A percentile compares a stretch with the other conserved stretches of the same genome.
phyloP scores from a whole-genome alignment of 2,113 vertebrate genomes.

The Scortum barcoo region DNA sequence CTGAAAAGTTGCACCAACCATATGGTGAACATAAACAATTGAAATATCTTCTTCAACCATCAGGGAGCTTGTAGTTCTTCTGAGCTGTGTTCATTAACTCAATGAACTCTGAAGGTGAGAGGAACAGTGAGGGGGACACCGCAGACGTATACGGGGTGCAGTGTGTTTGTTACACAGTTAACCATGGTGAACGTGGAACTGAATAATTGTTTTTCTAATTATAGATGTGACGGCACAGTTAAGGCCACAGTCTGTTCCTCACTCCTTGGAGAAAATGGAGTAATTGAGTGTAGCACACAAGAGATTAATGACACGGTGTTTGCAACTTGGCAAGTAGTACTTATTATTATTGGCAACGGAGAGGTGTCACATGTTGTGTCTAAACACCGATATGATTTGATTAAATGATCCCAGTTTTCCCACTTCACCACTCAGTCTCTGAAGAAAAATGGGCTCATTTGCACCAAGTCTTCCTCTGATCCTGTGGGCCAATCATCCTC shows the following conservation, averaged over 20 bases:
- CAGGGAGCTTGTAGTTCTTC: slow-evolving; percentile 56
- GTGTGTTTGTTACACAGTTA: slow-evolving; percentile 34
- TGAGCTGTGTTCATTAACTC: slow-evolving; percentile 70
- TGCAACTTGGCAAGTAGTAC: slow-evolving; percentile 67
- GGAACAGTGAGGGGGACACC: slow-evolving; percentile 28
- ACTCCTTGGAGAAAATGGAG: slow-evolving; percentile 72
- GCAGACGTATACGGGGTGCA: not conserved
- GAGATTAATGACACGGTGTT: slow-evolving; percentile 75
- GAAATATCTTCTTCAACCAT: slow-evolving; percentile 53
- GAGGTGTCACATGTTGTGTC: slow-evolving; percentile 35
- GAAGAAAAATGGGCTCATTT: slow-evolving; percentile 59
- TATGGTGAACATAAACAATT: slow-evolving; percentile 74
- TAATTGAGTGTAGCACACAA: slow-evolving; percentile 72
- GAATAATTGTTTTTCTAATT: slow-evolving; percentile 75
- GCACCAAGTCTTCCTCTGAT: slow-evolving; percentile 32
- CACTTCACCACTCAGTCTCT: slow-evolving; percentile 43
- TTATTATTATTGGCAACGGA: slow-evolving; percentile 73
- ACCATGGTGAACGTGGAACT: slow-evolving; percentile 51
- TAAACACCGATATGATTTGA: slow-evolving; percentile 65
- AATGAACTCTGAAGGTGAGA: slow-evolving; percentile 74
- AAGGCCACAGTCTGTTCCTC: slow-evolving; percentile 60
- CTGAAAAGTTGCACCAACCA: slow-evolving; percentile 50
- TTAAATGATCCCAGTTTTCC: slow-evolving; percentile 67
- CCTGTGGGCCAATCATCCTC: slow-evolving; percentile 42
- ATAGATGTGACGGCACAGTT: slow-evolving; percentile 60